These are phyloP conservation scores for Bimastos eiseni DNA, from an alignment of 2,888 invertebrate genomes.

Conservation along the genomic window DNA sequence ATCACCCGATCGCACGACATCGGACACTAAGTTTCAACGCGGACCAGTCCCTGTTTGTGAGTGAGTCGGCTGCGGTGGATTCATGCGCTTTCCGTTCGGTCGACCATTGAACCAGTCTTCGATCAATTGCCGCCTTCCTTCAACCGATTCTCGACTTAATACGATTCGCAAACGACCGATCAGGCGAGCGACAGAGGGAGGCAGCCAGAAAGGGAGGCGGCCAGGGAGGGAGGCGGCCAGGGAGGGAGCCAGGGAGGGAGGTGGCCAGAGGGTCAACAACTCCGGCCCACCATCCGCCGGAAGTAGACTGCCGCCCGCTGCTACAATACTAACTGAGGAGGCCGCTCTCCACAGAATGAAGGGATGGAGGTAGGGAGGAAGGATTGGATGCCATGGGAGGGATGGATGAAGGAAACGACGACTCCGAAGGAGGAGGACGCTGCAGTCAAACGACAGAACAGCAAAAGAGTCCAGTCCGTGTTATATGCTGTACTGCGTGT, in stretches of 20 bases:
- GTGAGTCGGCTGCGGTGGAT: not conserved
- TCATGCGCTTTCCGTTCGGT: not conserved
- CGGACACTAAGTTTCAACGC: slow-evolving; percentile 13
- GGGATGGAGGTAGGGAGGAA: not conserved
- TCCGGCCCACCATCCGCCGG: not conserved
- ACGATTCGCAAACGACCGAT: not conserved
- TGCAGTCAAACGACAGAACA: not conserved
- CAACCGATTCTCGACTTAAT: not conserved
- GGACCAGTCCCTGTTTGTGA: not conserved
- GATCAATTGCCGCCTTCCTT: not conserved
- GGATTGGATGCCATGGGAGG: no score
- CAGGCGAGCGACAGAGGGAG: not conserved
- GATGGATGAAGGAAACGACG: no score
- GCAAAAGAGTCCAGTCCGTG: no score
- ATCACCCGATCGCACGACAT: not conserved
- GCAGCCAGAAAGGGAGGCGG: not conserved
- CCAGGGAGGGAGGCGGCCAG: not conserved
- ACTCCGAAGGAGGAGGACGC: not conserved
- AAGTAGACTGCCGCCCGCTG: not conserved
- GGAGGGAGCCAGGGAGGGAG: not conserved
- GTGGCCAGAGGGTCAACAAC: not conserved
- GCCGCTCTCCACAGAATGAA: not conserved
- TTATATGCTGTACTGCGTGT: no score
- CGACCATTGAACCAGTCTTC: not conserved
- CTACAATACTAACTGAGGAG: not conserved